Percentiles rank a stretch among this genome's conserved stretches.
These are phyloP conservation scores for Labeo calbasu DNA, from an alignment of 2,797 vertebrate genomes.

Conservation along the genomic window DNA sequence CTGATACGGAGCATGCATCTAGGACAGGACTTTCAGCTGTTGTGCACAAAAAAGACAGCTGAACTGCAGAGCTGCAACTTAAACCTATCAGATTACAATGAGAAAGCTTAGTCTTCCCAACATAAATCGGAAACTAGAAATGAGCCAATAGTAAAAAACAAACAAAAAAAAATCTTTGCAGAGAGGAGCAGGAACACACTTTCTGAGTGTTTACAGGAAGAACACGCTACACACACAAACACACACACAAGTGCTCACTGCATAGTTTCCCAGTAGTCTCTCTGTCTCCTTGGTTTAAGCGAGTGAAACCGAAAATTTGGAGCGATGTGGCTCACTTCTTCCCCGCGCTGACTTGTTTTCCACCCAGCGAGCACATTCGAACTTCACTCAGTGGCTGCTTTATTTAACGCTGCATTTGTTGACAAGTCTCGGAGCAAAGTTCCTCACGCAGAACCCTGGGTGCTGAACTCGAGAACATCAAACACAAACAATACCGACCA, in stretches of 20 bases:
- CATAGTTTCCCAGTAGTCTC: slow-evolving; percentile 20
- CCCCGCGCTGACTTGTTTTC: slow-evolving; percentile 40
- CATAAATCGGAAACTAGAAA: neutral
- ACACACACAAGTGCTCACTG: neutral
- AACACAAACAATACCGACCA: slow-evolving; percentile 34
- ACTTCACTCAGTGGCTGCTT: slow-evolving; percentile 45
- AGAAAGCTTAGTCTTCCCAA: slow-evolving; percentile 7
- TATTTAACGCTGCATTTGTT: slow-evolving; percentile 48
- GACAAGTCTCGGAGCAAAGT: slow-evolving; percentile 58
- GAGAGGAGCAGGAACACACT: neutral
- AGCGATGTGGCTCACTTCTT: slow-evolving; percentile 18
- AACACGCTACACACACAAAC: neutral
- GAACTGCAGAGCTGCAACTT: slow-evolving; percentile 34
- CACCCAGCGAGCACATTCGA: slow-evolving; percentile 39
- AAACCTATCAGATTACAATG: slow-evolving; percentile 24
- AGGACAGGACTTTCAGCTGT: slow-evolving; percentile 21
- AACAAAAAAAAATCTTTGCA: neutral
- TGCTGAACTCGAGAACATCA: slow-evolving; percentile 53
- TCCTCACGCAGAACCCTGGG: slow-evolving; percentile 29
- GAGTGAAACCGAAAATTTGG: neutral
- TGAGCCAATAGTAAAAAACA: slow-evolving; percentile 5
- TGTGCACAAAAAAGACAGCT: slow-evolving; percentile 28
- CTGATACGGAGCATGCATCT: slow-evolving; percentile 23
- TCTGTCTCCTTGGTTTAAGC: slow-evolving; percentile 21
- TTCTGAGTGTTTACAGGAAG: neutral